Base-by-base conservation (phyloP, 2,113 vertebrate species). In the Crocuta crocuta region DNA sequence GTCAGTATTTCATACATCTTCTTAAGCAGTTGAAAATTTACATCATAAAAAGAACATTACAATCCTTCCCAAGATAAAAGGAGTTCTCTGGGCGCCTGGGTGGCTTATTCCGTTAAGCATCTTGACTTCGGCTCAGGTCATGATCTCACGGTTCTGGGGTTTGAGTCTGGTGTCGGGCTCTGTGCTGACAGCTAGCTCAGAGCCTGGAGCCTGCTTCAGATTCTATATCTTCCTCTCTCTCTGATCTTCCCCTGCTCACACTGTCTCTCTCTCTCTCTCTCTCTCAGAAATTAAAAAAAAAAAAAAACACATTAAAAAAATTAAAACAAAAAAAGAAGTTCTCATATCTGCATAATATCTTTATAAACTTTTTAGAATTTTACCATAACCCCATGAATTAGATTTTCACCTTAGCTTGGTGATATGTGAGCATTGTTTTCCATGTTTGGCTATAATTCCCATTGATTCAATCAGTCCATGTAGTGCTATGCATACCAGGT, bases 21-120 rank as follows among this genome's bases (percentile, higher is more conserved):
- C 94, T 73, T 11, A 83, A 96, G 13, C 10, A 97, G 26, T 24
- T 93, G 28, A 85, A 95, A 96, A 98, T 92, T 68, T 61, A 55
- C 15, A 33, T 66, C 28, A 55, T 63, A 95, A 97, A 96, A 10
- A 3, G 88, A 97, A 93, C 23, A 84, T 79, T 95, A 1, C 6
- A 74, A 81, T 92, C 28, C 6, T 45, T 93, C 4, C 0, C 43
- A 89, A 91, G n/a, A 65, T 65, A 80, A 98, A 96, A 94, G 16
- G 12, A 68, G 4, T 1, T 2, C 17, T 17, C 2, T 39, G 39
- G 39, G 39, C 39, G 39, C 39, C 39, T 39, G 39, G 39, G 39
- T 39, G 39, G 39, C 39, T 39, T 39, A 39, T 39, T 39, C 39
- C 39, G 39, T 39, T 39, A 39, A 39, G 39, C 39, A 3, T 39